Percentiles rank a stretch among this genome's conserved stretches.
phyloP scores from a whole-genome alignment of 2,113 vertebrate genomes.

The Orientallactaga bullata region DNA sequence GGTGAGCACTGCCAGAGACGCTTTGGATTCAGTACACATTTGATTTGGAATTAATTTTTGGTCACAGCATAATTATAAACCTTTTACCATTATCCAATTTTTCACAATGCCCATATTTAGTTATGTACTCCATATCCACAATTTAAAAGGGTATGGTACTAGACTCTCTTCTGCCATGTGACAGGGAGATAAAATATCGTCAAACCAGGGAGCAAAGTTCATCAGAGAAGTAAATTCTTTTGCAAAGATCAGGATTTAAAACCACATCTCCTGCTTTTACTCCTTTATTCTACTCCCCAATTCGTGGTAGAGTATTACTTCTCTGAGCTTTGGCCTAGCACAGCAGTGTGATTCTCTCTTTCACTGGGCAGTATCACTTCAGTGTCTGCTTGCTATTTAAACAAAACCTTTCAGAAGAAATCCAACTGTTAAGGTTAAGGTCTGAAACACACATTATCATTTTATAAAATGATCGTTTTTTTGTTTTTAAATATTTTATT shows the following conservation, averaged over 20 bases:
- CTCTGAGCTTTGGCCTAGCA: background rate
- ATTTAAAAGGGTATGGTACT: background rate
- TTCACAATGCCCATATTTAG: too few species aligned
- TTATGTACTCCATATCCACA: background rate
- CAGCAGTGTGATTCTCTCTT: background rate
- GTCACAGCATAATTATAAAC: too few species aligned
- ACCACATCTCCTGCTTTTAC: background rate
- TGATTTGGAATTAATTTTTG: too few species aligned
- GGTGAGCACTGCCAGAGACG: too few species aligned
- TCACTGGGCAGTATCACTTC: background rate
- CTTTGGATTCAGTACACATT: too few species aligned
- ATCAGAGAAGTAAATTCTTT: slow-evolving; percentile 55
- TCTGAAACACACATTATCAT: background rate
- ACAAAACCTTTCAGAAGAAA: background rate
- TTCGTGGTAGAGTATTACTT: background rate
- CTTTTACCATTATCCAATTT: too few species aligned
- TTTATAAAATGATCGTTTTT: too few species aligned
- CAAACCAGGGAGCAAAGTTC: background rate
- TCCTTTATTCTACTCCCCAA: slow-evolving; percentile 13
- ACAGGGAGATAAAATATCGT: background rate
- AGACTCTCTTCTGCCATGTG: background rate
- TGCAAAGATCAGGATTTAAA: slow-evolving; percentile 23
- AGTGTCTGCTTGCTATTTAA: slow-evolving; percentile 6
- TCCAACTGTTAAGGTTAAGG: background rate
- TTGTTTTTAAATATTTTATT: too few species aligned